These are phyloP conservation scores for Dysdera silvatica DNA, from an alignment of 1,140 invertebrate species.

Conservation along the genomic window DNA sequence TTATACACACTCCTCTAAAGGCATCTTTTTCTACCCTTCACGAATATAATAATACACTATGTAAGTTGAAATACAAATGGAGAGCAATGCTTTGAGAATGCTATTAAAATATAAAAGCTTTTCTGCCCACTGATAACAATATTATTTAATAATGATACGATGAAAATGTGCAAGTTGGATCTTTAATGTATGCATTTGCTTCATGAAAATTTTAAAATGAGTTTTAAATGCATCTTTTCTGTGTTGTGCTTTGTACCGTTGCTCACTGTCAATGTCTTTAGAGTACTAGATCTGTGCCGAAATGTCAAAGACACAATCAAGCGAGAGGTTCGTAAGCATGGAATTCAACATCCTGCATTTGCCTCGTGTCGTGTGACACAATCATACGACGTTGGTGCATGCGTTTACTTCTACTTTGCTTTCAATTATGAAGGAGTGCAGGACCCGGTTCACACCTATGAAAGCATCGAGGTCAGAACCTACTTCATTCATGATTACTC, in stretches of 20 bases:
- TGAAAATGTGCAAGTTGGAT: too few species aligned
- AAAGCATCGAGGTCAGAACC: conserved; percentile 54
- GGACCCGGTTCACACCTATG: conserved; percentile 73
- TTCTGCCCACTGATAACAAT: too few species aligned
- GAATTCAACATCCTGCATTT: conserved; percentile 54
- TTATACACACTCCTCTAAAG: too few species aligned
- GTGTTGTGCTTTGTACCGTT: neutral
- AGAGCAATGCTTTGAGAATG: too few species aligned
- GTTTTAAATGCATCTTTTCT: neutral
- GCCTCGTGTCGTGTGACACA: conserved; percentile 85
- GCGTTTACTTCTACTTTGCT: conserved; percentile 96
- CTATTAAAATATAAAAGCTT: too few species aligned
- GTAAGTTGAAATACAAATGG: too few species aligned
- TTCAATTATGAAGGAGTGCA: conserved; percentile 64
- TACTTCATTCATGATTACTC: neutral
- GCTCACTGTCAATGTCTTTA: conserved; percentile 39
- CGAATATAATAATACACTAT: too few species aligned
- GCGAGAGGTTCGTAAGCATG: conserved; percentile 54
- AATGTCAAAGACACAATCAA: conserved; percentile 79
- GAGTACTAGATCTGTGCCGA: conserved; percentile 67
- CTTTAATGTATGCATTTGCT: neutral
- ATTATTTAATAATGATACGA: too few species aligned
- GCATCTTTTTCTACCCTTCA: too few species aligned
- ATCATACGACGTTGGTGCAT: conserved; percentile 93
- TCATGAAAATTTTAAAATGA: neutral